phyloP scores from a whole-genome alignment of 2,797 vertebrate species.

The Kryptopterus vitreolus region DNA sequence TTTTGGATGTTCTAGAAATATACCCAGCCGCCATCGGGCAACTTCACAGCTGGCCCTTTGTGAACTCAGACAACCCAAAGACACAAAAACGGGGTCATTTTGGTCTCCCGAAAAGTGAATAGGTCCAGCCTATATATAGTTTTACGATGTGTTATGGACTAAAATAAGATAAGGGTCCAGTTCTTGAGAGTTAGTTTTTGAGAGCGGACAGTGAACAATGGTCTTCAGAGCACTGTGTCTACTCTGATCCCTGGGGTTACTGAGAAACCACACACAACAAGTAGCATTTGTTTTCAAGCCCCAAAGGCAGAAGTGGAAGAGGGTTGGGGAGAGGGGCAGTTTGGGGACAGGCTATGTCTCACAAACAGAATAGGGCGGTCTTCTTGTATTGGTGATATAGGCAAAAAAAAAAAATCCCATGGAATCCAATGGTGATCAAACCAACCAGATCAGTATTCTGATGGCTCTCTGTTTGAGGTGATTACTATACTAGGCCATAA shows the following conservation, averaged over 20 bases:
- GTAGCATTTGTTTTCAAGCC: slow-evolving; percentile 78
- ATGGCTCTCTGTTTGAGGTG: slow-evolving; percentile 81
- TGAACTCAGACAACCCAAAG: slow-evolving; percentile 39
- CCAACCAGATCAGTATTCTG: slow-evolving; percentile 74
- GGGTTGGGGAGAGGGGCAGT: slow-evolving; percentile 48
- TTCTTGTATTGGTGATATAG: slow-evolving; percentile 73
- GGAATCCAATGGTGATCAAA: slow-evolving; percentile 81
- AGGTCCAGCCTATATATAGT: slow-evolving; percentile 56
- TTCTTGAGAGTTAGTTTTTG: slow-evolving; percentile 62
- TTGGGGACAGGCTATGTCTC: slow-evolving; percentile 65
- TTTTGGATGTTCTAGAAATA: slow-evolving; percentile 53
- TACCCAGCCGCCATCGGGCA: slow-evolving; percentile 47
- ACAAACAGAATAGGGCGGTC: slow-evolving; percentile 66
- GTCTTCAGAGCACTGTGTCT: slow-evolving; percentile 64
- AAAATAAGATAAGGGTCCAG: slow-evolving; percentile 53
- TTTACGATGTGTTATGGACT: slow-evolving; percentile 49
- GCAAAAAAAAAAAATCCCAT: slow-evolving; percentile 75
- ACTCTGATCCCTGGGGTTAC: slow-evolving; percentile 73
- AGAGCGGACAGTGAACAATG: slow-evolving; percentile 61
- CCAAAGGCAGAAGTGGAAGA: slow-evolving; percentile 79
- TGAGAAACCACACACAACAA: slow-evolving; percentile 79
- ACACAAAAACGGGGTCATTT: slow-evolving; percentile 47
- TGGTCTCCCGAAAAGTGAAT: slow-evolving; percentile 47
- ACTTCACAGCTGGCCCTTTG: slow-evolving; percentile 51
- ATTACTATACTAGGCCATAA: slow-evolving; percentile 76